Conservation (phyloP, 2,113 vertebrate species). For the Okapia johnstoni region DNA sequence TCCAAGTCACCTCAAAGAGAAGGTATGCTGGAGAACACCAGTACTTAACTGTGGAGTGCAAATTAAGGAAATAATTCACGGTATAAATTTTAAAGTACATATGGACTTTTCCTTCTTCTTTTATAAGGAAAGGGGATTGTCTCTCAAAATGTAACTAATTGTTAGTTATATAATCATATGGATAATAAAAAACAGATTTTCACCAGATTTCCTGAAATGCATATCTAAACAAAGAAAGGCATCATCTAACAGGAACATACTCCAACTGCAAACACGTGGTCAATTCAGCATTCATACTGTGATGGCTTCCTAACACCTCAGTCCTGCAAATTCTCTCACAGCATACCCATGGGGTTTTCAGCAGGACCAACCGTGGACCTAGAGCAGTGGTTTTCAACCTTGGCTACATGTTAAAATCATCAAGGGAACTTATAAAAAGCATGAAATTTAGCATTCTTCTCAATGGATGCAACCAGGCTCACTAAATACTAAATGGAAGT, state of each 20-base stretch:
- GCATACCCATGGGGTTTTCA: background rate
- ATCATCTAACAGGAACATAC: conserved; percentile 32
- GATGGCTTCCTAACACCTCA: background rate
- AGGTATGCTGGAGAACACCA: background rate
- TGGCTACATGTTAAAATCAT: background rate
- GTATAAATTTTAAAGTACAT: background rate
- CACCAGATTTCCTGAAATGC: conserved; percentile 14
- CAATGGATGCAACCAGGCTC: background rate
- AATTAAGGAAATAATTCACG: background rate
- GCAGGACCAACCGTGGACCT: background rate
- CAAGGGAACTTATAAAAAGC: conserved; percentile 15
- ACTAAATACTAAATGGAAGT: conserved; percentile 13
- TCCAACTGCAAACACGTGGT: background rate
- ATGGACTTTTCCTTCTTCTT: background rate
- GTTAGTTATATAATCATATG: background rate
- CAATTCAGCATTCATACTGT: background rate
- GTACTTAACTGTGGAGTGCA: background rate
- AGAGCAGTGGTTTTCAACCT: background rate
- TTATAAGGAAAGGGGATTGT: background rate
- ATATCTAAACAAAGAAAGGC: conserved; percentile 38
- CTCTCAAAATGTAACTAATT: background rate
- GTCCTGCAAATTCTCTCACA: background rate
- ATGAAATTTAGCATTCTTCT: conserved; percentile 26
- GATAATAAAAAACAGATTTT: background rate
- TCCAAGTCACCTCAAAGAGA: conserved; percentile 57